Evolutionary conservation across 2,888 invertebrate genomes (phyloP), one percentile per base, ranked within the genome.

Genomic region (Amblyjoppa proteus): DNA sequence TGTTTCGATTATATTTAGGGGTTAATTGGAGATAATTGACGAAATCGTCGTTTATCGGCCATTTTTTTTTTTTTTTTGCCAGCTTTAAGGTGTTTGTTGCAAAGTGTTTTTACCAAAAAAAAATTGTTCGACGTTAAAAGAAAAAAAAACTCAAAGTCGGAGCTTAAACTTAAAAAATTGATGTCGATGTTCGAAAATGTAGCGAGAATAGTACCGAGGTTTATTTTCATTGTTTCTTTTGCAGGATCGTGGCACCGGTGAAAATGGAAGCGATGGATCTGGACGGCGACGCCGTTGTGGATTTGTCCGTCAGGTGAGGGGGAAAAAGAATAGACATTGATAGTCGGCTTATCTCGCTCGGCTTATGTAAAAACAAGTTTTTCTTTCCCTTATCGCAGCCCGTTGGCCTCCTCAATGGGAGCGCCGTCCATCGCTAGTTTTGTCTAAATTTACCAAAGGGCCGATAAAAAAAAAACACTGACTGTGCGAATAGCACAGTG

Each of bases 251-350:
- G 66, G 53, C 66, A 82, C 58, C 68, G 78, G 79, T 86, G 85
- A 91, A 86, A 89, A 95, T 95, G 95, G 95, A 96, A 93, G 96
- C 96, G 95, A 98, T 98, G 98, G 98, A 98, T 94, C 96, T 97
- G 94, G 97, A 98, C 95, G 97, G 95, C 81, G 95, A 98, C 94
- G 96, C 96, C 92, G 98, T 98, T 89, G 98, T 98, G 91, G 98
- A 98, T 95, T 96, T 98, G 91, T 98, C 98, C 95, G 96, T 98
- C 93, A 96, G 97, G 97, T 97, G 95, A 95, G 94, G 91, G 82
- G 77, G 20, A 20, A 58, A 25, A 25, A 4, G 11, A 4, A 58
- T 3, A 1, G 13, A 16, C 28, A 4, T 28, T 11, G 58, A 58
- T 4, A 16, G 16, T 16, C 13, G 3, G 45, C 45, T 49, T 49